Base-by-base conservation (phyloP, 2,113 vertebrate genomes). In the Ctenomys sociabilis region DNA sequence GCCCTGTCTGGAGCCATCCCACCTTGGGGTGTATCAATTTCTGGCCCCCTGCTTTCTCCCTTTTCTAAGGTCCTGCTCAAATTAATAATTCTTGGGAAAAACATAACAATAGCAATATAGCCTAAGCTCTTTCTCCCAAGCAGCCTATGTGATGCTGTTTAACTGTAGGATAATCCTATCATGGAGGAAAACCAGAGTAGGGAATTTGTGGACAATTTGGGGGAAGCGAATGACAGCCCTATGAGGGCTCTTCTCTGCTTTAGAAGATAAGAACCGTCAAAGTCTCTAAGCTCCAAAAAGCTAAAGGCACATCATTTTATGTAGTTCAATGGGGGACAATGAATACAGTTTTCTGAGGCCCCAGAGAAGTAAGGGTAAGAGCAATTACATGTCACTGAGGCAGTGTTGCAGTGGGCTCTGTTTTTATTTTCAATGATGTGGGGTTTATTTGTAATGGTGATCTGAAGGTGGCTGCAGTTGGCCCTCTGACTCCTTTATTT, bases 1-100 rank as follows among this genome's bases (percentile, higher is more conserved):
- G 0, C 43, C 28, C 57, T 82, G 14, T 88, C 21, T 30, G 32
- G 63, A 83, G 32, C 13, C 24, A 26, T 7, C 14, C 14, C 4
- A 54, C 32, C 24, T 78, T 88, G 80, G 70, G 80, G n/a, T 26
- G 59, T 45, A 68, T 85, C 54, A 37, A 37, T 85, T 70, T 75
- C 45, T 59, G 63, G 54, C 61, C 49, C n/a, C 1, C 5, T 40
- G 35, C n/a, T 40, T 68, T 72, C 35, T 70, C 66, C 57, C n/a
- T 88, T 93, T 91, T 72, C 75, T 72, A 82, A 80, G 61, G 40
- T 77, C 54, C 57, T 86, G 32, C 78, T 80, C 91, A 93, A 68
- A n/a, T 73, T 94, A 73, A 28, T 59, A 88, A 80, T 49, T 88
- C 85, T 91, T 35, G 10, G 75, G 75, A 26, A 63, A 26, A 61